Percentiles rank a stretch among this genome's conserved stretches.
Evolutionary conservation across 2,888 invertebrate species (phyloP).

Genomic region (Nomada goodeniana): DNA sequence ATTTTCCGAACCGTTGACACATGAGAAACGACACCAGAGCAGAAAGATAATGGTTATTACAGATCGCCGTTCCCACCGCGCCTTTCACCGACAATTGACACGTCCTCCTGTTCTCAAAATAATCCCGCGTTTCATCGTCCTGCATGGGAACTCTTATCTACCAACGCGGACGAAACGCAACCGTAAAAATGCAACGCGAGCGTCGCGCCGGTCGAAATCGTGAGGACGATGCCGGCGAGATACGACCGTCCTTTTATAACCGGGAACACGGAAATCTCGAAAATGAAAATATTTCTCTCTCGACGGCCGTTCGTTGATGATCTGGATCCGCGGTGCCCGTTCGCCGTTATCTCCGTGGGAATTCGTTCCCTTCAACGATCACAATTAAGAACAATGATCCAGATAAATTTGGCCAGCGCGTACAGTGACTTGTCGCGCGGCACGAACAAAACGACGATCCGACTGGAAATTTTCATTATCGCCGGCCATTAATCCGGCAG

Average conservation of each 20-base stretch:
- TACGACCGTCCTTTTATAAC: conserved; percentile 47
- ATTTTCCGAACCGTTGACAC: too few species aligned
- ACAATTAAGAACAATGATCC: conserved; percentile 1
- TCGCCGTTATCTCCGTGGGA: conserved; percentile 58
- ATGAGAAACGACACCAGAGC: too few species aligned
- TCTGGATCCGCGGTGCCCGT: conserved; percentile 35
- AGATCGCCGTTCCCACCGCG: too few species aligned
- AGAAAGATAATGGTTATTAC: too few species aligned
- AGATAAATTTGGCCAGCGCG: background rate
- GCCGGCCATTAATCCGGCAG: conserved; percentile 8
- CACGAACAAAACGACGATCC: background rate
- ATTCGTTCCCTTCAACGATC: conserved; percentile 8
- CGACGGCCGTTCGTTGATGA: conserved; percentile 48
- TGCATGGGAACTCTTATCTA: background rate
- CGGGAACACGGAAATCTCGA: conserved; percentile 66
- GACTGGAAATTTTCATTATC: conserved; percentile 1
- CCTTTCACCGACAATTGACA: too few species aligned
- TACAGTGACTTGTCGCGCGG: background rate
- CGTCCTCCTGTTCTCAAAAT: too few species aligned
- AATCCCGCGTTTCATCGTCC: background rate
- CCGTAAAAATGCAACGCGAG: conserved; percentile 58
- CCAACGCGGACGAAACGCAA: background rate
- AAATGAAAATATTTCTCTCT: conserved; percentile 22
- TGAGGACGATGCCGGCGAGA: conserved; percentile 68
- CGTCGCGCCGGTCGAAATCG: conserved; percentile 60